Conservation (phyloP, 2,797 vertebrate species). For the Lutjanus argentimaculatus region DNA sequence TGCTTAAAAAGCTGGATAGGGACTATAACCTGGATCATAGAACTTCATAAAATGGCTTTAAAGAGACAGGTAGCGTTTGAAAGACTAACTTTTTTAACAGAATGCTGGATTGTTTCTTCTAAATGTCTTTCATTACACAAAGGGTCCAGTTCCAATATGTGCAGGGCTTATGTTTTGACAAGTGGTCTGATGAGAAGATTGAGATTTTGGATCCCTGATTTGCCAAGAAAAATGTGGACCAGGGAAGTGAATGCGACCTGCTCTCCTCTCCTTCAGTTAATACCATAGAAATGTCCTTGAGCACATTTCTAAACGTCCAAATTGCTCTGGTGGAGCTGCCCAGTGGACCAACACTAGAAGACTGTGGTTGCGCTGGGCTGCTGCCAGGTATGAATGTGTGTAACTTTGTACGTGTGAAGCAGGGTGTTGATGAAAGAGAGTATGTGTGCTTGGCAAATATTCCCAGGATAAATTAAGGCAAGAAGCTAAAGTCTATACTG, state of each 20-base stretch:
- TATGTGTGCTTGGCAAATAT: conserved; percentile 80
- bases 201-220: conserved; percentile 37
- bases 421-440: conserved; percentile 74
- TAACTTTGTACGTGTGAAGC: conserved; percentile 72
- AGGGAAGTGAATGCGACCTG: conserved; percentile 48
- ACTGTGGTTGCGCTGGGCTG: conserved; percentile 70
- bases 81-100: conserved; percentile 6
- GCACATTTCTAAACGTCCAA: conserved; percentile 62
- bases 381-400: conserved; percentile 70
- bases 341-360: conserved; percentile 68
- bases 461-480: conserved; percentile 75
- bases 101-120: conserved; percentile 27
- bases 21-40: neutral
- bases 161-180: conserved; percentile 39
- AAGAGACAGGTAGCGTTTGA: conserved; percentile 1
- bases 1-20: neutral
- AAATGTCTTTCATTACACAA: conserved; percentile 47
- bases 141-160: conserved; percentile 32
- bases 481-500: conserved; percentile 63
- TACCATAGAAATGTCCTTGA: conserved; percentile 68
- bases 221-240: conserved; percentile 62
- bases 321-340: conserved; percentile 65
- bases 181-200: conserved; percentile 47
- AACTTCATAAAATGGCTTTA: neutral
- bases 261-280: conserved; percentile 51